Evolutionary conservation across 2,797 vertebrate genomes (phyloP).

Genomic region (Phalanger gymnotis): DNA sequence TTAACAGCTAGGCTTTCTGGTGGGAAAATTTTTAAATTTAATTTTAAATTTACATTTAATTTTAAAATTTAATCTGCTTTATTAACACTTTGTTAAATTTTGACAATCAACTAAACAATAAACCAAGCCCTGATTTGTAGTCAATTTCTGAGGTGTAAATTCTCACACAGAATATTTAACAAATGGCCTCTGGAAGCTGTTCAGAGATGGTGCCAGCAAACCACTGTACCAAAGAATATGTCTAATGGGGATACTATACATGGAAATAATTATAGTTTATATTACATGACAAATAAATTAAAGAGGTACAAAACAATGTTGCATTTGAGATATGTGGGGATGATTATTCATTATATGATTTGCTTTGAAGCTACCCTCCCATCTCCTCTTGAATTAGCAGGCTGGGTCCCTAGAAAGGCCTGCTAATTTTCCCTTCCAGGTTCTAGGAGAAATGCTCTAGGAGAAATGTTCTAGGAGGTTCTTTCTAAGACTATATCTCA

Average conservation of each 20-base stretch:
- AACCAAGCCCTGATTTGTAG: not conserved
- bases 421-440: not conserved
- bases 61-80: not conserved
- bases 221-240: not conserved
- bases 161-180: not conserved
- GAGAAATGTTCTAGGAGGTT: not conserved
- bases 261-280: not conserved
- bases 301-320: not conserved
- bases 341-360: not conserved
- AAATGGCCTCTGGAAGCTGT: not conserved
- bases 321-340: not conserved
- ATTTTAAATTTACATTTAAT: no score
- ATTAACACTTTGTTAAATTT: not conserved
- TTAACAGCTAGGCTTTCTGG: not conserved
- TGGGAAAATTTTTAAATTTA: no score
- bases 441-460: not conserved
- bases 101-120: not conserved
- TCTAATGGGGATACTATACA: not conserved
- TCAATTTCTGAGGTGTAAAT: not conserved
- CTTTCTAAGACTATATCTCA: not conserved
- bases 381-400: not conserved
- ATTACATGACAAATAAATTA: not conserved
- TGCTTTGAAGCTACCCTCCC: not conserved
- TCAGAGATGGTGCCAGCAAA: no score
- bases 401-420: not conserved